Evolutionary conservation across 2,888 invertebrate species (phyloP).

Genomic region (Agrochola lota): DNA sequence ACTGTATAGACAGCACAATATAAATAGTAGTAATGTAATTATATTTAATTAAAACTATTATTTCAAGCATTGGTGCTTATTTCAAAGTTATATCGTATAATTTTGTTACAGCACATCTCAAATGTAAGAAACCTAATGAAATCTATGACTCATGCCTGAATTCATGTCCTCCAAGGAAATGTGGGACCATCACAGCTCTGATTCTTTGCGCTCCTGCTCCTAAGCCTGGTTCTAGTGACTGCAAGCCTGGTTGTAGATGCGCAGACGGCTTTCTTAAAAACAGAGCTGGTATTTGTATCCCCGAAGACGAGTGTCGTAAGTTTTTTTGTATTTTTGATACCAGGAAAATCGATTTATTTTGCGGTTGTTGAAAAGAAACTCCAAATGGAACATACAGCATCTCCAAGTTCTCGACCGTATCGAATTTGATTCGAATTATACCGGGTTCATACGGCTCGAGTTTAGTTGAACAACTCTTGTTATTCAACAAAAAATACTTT

Average conservation of each 20-base stretch:
- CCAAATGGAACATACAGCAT: too few species aligned
- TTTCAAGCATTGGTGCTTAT: not conserved
- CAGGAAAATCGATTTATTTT: too few species aligned
- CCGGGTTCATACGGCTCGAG: too few species aligned
- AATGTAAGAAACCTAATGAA: slow-evolving; percentile 66
- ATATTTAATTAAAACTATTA: too few species aligned
- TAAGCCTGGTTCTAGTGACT: slow-evolving; percentile 50
- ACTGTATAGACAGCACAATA: not conserved
- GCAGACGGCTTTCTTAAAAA: slow-evolving; percentile 65
- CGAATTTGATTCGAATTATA: too few species aligned
- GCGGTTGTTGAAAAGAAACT: too few species aligned
- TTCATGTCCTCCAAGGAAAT: slow-evolving; percentile 65
- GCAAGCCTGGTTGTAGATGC: slow-evolving; percentile 67
- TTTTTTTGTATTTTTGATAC: not conserved
- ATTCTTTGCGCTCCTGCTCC: slow-evolving; percentile 58
- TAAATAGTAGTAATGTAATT: too few species aligned
- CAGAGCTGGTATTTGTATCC: slow-evolving; percentile 65
- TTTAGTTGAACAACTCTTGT: too few species aligned
- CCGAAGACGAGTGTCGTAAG: slow-evolving; percentile 69
- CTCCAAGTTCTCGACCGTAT: too few species aligned
- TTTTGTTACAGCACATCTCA: slow-evolving; percentile 18
- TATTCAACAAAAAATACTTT: too few species aligned
- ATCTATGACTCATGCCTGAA: slow-evolving; percentile 66
- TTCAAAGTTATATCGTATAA: not conserved
- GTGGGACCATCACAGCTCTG: slow-evolving; percentile 60